Base-by-base conservation (phyloP, 2,113 vertebrate species). In the Acrocephalus kingi region DNA sequence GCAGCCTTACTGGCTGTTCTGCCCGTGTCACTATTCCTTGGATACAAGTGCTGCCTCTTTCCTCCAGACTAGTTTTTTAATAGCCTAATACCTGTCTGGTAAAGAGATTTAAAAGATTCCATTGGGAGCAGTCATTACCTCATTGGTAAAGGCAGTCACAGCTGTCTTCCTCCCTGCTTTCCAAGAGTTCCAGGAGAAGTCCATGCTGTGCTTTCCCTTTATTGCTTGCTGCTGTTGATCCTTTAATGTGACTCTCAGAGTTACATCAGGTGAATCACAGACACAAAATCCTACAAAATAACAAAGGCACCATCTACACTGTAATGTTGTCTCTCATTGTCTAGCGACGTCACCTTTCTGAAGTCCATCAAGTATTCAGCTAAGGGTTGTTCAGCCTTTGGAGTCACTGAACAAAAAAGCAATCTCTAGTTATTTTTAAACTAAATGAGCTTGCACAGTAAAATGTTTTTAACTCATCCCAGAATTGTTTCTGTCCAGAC, bases 201-300 rank as follows among this genome's bases (percentile, higher is more conserved):
- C 45, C 1, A 0, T 2, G 0, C 56, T 1, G 0, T 6, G 24
- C 35, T 62, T 82, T 64, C 22, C 28, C 10, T 54, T 61, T 55
- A 1, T 61, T 68, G 9, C 41, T 76, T 37, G 46, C 46, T 76
- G 33, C 21, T 64, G 6, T 72, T 52, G 12, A 16, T 79, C 27
- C 25, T 84, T 66, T 81, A n/a, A 33, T 45, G 13, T 85, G 64
- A 62, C 33, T 23, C 0, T 64, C 31, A 49, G 19, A 31, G 41
- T n/a, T 31, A 46, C 1, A 0, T n/a, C 41, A 54, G 27, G 15
- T n/a, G 45, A 63, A 49, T 78, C 52, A 75, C 9, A 35, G 63
- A 37, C 12, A 37, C 23, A 39, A 39, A 49, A 33, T 66, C 28
- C 33, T 35, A 23, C 33, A 63, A 69, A 71, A 31, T 55, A 54